phyloP scores from a whole-genome alignment of 2,888 invertebrate species.

The Orthosia incerta region DNA sequence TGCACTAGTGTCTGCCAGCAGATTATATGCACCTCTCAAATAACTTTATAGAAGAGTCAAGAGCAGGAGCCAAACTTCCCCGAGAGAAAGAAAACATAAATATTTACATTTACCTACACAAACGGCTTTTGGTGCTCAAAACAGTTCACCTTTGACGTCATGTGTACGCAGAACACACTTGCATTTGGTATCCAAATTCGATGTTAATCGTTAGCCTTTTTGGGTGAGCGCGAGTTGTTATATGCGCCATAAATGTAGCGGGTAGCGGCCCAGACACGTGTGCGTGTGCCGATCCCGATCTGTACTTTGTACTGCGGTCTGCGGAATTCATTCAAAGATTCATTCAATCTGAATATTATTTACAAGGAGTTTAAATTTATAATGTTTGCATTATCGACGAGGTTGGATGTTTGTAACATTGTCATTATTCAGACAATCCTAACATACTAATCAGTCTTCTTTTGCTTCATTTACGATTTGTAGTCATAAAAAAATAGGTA shows the following conservation, averaged over 20 bases:
- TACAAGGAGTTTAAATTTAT: not conserved
- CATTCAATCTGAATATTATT: too few relatives aligned
- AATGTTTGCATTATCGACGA: not conserved
- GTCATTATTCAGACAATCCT: too few relatives aligned
- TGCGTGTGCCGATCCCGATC: conserved; percentile 1
- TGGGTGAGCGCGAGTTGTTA: conserved; percentile 43
- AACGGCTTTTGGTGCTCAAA: conserved; percentile 78
- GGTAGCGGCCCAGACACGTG: not conserved
- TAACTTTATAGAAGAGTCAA: conserved; percentile 28
- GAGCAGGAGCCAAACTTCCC: conserved; percentile 53
- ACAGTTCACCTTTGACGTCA: conserved; percentile 83
- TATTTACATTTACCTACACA: conserved; percentile 80
- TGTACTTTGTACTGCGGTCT: conserved; percentile 15
- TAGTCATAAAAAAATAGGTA: too few relatives aligned
- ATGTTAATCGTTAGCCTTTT: conserved; percentile 66
- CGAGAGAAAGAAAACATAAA: conserved; percentile 75
- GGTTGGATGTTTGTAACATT: not conserved
- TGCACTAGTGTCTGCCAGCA: conserved; percentile 21
- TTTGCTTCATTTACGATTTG: too few relatives aligned
- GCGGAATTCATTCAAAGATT: not conserved
- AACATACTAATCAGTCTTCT: too few relatives aligned
- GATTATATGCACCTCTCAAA: conserved; percentile 35
- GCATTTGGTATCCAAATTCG: conserved; percentile 65
- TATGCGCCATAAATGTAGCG: conserved; percentile 24
- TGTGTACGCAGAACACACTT: conserved; percentile 70